These are phyloP conservation scores for Rhinogobius similis DNA, from an alignment of 2,113 vertebrate species.

Conservation along the genomic window DNA sequence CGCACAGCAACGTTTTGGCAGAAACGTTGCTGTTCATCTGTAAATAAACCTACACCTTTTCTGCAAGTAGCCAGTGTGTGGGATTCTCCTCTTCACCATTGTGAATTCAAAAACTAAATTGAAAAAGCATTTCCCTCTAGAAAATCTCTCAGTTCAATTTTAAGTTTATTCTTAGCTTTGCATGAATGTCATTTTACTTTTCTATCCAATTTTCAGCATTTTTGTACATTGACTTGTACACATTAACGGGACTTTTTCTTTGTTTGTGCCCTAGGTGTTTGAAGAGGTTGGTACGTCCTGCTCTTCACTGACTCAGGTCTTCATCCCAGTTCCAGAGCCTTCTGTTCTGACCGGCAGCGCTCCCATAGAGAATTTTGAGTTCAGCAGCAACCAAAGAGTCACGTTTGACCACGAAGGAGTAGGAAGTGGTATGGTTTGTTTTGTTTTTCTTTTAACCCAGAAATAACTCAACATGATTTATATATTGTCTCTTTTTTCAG, in stretches of 20 bases:
- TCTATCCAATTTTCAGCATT: neutral
- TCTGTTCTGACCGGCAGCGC: constrained; percentile 83
- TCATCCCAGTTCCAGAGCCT: constrained; percentile 87
- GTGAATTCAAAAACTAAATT: no score
- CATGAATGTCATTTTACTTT: no score
- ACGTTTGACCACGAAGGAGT: constrained; percentile 92
- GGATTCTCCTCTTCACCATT: no score
- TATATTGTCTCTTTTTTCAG: constrained; percentile 60
- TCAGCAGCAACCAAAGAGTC: constrained; percentile 90
- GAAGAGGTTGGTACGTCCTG: constrained; percentile 81
- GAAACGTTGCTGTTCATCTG: no score
- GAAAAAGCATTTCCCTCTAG: no score
- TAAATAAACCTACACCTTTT: no score
- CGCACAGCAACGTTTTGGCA: no score
- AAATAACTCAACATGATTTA: neutral
- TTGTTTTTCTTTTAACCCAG: neutral
- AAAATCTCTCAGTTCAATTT: no score
- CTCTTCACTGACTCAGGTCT: constrained; percentile 84
- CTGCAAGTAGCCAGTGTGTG: no score
- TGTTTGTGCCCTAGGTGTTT: constrained; percentile 80
- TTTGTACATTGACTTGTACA: no score
- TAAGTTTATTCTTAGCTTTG: no score
- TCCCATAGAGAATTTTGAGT: constrained; percentile 86
- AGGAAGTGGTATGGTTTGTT: constrained; percentile 84
- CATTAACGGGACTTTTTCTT: no score